These are phyloP conservation scores for Epirrita christyi DNA, from an alignment of 2,888 invertebrate genomes.

Conservation along the genomic window DNA sequence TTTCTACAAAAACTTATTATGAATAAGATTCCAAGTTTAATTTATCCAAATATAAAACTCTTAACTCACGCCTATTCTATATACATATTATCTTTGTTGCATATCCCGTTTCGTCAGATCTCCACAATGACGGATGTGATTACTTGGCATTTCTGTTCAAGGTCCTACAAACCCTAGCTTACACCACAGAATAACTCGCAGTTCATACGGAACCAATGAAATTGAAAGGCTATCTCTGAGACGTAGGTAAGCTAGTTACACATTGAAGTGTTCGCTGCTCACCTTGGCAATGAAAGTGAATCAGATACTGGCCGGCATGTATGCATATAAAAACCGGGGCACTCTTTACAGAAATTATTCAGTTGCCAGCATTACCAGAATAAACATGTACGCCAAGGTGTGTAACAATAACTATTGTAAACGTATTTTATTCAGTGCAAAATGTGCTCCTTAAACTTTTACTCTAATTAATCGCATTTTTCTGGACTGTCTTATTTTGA, in stretches of 20 bases:
- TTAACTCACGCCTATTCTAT: too few species aligned
- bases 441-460: background rate
- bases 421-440: constrained; percentile 10
- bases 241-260: constrained; percentile 58
- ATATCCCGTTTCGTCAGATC: constrained; percentile 23
- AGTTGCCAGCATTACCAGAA: constrained; percentile 78
- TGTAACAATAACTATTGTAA: constrained; percentile 44
- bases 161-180: constrained; percentile 55
- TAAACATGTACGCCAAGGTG: constrained; percentile 84
- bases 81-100: background rate
- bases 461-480: background rate
- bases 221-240: constrained; percentile 81
- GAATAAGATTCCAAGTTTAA: too few species aligned
- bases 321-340: constrained; percentile 78
- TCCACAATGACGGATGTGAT: constrained; percentile 25
- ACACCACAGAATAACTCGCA: constrained; percentile 44
- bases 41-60: too few species aligned
- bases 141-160: constrained; percentile 47
- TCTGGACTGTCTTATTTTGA: background rate
- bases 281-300: constrained; percentile 83
- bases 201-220: constrained; percentile 66
- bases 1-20: too few species aligned
- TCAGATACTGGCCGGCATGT: constrained; percentile 63
- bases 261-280: constrained; percentile 52
- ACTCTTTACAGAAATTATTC: constrained; percentile 75